These are phyloP conservation scores for Copsychus sechellarum DNA, from an alignment of 2,113 vertebrate species.

Conservation along the genomic window DNA sequence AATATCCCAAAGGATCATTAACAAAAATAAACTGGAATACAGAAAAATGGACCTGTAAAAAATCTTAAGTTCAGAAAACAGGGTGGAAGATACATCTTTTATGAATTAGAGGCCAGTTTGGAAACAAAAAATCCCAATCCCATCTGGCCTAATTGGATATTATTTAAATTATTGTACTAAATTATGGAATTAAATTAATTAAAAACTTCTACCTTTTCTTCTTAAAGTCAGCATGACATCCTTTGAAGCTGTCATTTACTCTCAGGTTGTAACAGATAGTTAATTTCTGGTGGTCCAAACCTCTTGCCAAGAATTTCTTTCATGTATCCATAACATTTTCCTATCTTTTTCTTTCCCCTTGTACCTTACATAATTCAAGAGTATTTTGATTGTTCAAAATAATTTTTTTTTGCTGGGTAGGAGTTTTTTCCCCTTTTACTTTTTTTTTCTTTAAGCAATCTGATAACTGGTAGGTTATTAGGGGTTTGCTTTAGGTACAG, in stretches of 20 bases:
- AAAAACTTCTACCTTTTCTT: neutral
- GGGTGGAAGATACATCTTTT: neutral
- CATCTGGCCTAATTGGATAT: neutral
- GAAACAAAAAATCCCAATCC: neutral
- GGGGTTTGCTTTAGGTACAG: neutral
- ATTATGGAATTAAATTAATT: neutral
- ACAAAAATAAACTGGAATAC: neutral
- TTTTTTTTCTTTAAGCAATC: neutral
- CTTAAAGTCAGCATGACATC: neutral
- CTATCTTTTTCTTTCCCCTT: neutral
- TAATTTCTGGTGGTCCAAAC: slow-evolving; percentile 40
- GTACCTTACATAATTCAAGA: neutral
- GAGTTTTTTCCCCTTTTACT: fast-evolving
- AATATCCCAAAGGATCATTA: neutral
- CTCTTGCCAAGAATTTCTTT: slow-evolving; percentile 43
- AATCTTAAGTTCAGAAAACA: neutral
- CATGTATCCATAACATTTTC: neutral
- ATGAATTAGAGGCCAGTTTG: neutral
- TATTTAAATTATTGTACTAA: neutral
- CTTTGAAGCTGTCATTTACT: slow-evolving; percentile 13
- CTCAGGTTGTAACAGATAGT: neutral
- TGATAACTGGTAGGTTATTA: neutral
- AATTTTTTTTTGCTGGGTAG: neutral
- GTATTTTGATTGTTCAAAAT: neutral
- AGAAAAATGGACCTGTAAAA: neutral